Conservation (phyloP, 2,888 invertebrate genomes). For the Cryptus armator region DNA sequence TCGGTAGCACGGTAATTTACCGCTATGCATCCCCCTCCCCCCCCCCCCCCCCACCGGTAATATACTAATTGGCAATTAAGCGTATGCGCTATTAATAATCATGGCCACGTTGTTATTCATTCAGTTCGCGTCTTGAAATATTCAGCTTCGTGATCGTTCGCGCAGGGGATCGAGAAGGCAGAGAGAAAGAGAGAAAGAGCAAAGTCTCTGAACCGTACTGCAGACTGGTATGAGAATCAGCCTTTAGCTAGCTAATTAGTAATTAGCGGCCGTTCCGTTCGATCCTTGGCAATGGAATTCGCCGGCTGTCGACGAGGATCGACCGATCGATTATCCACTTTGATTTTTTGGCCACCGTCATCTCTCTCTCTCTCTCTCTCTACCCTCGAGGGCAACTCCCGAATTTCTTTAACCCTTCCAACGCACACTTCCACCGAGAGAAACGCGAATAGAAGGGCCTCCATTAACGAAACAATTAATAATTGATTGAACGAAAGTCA, state of each 20-base stretch:
- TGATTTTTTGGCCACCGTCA: slow-evolving; percentile 64
- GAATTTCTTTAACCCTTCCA: neutral
- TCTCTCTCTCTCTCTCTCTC: slow-evolving; percentile 24
- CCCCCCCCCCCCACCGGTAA: slow-evolving; percentile 20
- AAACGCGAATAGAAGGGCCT: slow-evolving; percentile 34
- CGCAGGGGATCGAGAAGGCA: slow-evolving; percentile 41
- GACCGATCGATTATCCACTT: slow-evolving; percentile 69
- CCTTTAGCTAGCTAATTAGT: slow-evolving; percentile 70
- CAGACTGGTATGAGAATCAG: slow-evolving; percentile 60
- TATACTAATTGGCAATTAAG: slow-evolving; percentile 69
- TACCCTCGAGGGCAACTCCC: slow-evolving; percentile 10
- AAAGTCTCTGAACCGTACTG: slow-evolving; percentile 58
- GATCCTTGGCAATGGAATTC: slow-evolving; percentile 66
- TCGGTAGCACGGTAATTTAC: slow-evolving; percentile 62
- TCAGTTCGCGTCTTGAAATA: slow-evolving; percentile 63
- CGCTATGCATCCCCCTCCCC: slow-evolving; percentile 14
- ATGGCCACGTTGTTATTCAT: slow-evolving; percentile 66
- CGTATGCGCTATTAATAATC: slow-evolving; percentile 69
- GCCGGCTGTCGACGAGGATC: slow-evolving; percentile 68
- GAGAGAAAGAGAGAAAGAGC: slow-evolving; percentile 36
- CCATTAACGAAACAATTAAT: slow-evolving; percentile 64
- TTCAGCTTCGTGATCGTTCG: slow-evolving; percentile 68
- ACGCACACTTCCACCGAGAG: slow-evolving; percentile 15
- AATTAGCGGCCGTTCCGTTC: slow-evolving; percentile 69
- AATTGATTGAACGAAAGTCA: slow-evolving; percentile 38